Conservation (phyloP, 2,888 invertebrate species). For the Morpho achilles region DNA sequence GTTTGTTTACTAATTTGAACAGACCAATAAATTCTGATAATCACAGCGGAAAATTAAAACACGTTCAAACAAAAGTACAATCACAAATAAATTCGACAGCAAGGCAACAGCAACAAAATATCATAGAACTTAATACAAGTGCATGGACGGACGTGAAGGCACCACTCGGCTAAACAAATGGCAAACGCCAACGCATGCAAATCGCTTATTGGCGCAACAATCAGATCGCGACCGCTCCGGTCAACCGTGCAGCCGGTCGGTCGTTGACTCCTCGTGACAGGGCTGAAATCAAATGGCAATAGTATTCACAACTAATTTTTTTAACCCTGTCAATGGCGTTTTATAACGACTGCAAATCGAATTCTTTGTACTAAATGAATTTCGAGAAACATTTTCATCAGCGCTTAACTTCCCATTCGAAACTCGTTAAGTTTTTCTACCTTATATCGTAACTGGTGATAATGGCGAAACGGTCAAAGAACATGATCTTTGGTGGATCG, state of each 20-base stretch:
- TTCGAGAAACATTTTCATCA: not conserved
- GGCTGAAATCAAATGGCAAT: conserved; percentile 21
- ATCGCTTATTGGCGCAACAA: conserved; percentile 70
- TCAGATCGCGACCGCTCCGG: conserved; percentile 73
- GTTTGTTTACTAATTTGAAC: no score
- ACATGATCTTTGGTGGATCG: no score
- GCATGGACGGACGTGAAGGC: conserved; percentile 13
- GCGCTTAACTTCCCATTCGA: not conserved
- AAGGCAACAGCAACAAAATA: not conserved
- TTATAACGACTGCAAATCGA: not conserved
- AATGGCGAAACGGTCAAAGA: no score
- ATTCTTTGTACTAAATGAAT: conserved; percentile 4
- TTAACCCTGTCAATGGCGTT: conserved; percentile 5
- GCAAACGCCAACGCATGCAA: conserved; percentile 62
- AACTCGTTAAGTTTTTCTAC: conserved; percentile 3
- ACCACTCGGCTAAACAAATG: conserved; percentile 28
- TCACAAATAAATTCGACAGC: no score
- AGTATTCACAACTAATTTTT: conserved; percentile 5
- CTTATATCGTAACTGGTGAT: not conserved
- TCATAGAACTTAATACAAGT: conserved; percentile 18
- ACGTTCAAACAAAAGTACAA: no score
- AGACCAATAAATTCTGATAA: no score
- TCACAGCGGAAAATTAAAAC: no score
- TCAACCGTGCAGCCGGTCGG: conserved; percentile 58
- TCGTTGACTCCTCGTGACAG: conserved; percentile 49